Base-by-base conservation (phyloP, 2,888 invertebrate genomes). In the Ichneumoninae sp. region DNA sequence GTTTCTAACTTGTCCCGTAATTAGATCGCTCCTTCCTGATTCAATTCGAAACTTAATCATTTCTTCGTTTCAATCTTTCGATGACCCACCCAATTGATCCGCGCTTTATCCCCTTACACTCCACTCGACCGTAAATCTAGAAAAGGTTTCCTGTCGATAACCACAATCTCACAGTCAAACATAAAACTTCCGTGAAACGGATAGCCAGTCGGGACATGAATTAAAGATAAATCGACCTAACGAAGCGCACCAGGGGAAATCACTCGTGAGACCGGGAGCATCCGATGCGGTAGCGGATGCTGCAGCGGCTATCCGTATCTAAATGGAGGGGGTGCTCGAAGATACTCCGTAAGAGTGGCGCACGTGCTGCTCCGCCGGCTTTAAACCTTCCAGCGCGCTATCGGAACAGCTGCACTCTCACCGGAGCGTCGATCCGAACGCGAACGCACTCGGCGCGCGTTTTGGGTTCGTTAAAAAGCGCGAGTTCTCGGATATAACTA, bases 211-310 rank as follows among this genome's bases (percentile, higher is more conserved):
- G 19, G 36, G 50, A 50, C 60, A 74, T 68, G 60, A 78, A 78
- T 73, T 83, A 74, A 78, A 74, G 68, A 78, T 78, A 68, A 19
- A 60, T 30, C 50, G 68, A 68, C 47, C 73, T 68, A 73, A 74
- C 60, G 66, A 47, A 63, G 30, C 4, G 13, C 22, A 7, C 44
- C 22, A 36, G 76, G 65, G 70, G 76, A 75, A 77, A 77, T 79
- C 30, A 65, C 40, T 71, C n/a, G 33, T 69, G 26, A 22, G 52
- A n/a, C 19, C 10, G 3, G 66, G 40, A 66, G n/a, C 26, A 75
- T n/a, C 69, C 26, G 47, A 36, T 36, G 22, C 50, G 50, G 50
- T 22, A 52, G 50, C 33, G 22, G n/a, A 22, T 36, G 60, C 54
- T 40, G 26, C 66, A 40, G 26, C 44, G 10, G 52, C 71, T 66